Evolutionary conservation across 2,888 invertebrate genomes (phyloP).

Genomic region (Macaria notata): DNA sequence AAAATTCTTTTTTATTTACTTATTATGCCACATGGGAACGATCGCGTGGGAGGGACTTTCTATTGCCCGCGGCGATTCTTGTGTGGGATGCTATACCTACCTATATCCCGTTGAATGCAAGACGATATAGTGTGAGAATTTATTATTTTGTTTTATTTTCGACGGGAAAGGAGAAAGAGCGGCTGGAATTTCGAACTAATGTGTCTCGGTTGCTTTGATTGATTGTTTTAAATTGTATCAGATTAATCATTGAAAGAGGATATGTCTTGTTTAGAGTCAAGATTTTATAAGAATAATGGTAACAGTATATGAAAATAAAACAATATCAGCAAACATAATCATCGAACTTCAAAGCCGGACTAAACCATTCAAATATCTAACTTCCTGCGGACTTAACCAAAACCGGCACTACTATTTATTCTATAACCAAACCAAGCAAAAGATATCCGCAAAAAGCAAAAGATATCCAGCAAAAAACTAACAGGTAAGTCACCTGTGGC

Average conservation of each 20-base stretch:
- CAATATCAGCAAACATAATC: conserved; percentile 33
- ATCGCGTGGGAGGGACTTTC: conserved; percentile 78
- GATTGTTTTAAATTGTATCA: no score
- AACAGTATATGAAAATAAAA: conserved; percentile 6
- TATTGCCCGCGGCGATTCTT: conserved; percentile 67
- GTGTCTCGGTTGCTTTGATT: conserved; percentile 1
- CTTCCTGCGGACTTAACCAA: conserved; percentile 36
- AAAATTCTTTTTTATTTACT: conserved; percentile 48
- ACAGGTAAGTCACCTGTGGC: conserved; percentile 75
- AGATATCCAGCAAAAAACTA: neutral
- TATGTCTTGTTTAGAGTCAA: neutral
- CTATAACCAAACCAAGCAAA: neutral
- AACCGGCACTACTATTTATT: no score
- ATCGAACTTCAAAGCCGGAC: conserved; percentile 42
- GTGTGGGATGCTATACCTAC: conserved; percentile 60
- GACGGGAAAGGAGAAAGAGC: conserved; percentile 8
- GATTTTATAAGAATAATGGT: neutral
- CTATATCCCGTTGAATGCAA: conserved; percentile 36
- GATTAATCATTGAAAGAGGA: neutral
- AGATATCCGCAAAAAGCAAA: conserved; percentile 53
- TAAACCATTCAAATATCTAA: conserved; percentile 37
- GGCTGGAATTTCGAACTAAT: conserved; percentile 15
- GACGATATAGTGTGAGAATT: conserved; percentile 30
- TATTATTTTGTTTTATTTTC: conserved; percentile 22
- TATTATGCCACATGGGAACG: conserved; percentile 38